Evolutionary conservation across 2,797 vertebrate species (phyloP), one percentile per base, ranked within the genome.

Genomic region (Steatocranus sp.): DNA sequence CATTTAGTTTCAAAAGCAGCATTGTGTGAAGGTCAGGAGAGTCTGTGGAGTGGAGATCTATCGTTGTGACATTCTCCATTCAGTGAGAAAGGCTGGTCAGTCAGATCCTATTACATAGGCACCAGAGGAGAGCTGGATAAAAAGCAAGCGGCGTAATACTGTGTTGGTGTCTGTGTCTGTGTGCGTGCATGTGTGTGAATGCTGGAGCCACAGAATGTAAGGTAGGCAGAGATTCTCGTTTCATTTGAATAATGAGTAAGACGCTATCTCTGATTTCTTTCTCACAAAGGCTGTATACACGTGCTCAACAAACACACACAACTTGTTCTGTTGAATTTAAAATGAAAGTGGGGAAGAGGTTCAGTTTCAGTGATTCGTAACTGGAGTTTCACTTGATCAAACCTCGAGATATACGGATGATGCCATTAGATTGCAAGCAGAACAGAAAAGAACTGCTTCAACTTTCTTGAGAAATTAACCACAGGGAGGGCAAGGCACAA

Each of bases 1-100:
- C 92, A 87, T 94, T 94, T 92, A 77, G 93, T 81, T 94, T 95
- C 79, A 94, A 94, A 95, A 95, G 91, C 92, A 81, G 93, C 90
- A 95, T 96, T 96, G 95, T 96, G 91, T 91, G 89, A 94, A 94
- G 95, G 93, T 95, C 95, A 95, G 94, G 89, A 94, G 91, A 91
- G 91, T 88, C 89, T 92, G 90, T 79, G 87, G 84, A 89, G 92
- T 90, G 74, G 87, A 94, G 92, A 93, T 92, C 94, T 87, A 92
- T 88, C 80, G 85, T 88, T 90, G 88, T 88, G 92, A 92, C 93
- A 94, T 93, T 94, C 89, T 91, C 87, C 78, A 79, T 90, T 90
- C 90, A 86, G 79, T 87, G 88, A 89, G 91, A 92, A 90, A 88
- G 63, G 80, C 89, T 84, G 80, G 86, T 86, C 87, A 81, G 88